A percentile compares a stretch with the other conserved stretches of the same genome.
These are phyloP conservation scores for Trichosurus vulpecula DNA, from an alignment of 2,797 vertebrate species.

Conservation along the genomic window DNA sequence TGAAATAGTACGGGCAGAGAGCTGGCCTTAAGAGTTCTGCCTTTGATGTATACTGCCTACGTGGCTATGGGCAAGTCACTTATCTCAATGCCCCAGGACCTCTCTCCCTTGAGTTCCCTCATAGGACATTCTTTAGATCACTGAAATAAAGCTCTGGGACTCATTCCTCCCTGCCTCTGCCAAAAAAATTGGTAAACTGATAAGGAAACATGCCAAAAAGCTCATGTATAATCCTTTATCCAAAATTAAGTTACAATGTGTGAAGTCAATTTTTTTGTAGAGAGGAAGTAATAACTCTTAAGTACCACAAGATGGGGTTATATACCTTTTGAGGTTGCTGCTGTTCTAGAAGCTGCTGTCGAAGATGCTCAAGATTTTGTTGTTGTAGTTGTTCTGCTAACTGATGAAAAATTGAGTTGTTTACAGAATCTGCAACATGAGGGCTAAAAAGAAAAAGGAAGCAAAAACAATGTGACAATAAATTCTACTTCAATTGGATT, in stretches of 20 bases:
- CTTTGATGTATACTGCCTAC: not conserved
- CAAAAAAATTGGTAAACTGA: not conserved
- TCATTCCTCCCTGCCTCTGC: not conserved
- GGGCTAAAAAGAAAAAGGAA: slow-evolving; percentile 86
- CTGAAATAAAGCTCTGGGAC: not conserved
- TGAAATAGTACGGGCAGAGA: not conserved
- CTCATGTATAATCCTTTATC: not conserved
- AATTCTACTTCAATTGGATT: not conserved
- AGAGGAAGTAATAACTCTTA: slow-evolving; percentile 3
- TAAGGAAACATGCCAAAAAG: not conserved
- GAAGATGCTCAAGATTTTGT: slow-evolving; percentile 97
- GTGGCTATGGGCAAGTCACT: not conserved
- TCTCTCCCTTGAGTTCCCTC: not conserved
- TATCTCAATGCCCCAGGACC: not conserved
- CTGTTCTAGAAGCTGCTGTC: slow-evolving; percentile 95
- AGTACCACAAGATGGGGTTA: slow-evolving; percentile 77
- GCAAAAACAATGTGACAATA: not conserved
- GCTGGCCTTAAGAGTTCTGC: not conserved
- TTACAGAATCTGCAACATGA: slow-evolving; percentile 95
- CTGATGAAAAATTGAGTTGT: slow-evolving; percentile 98
- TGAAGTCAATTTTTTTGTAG: not conserved
- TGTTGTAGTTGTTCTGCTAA: slow-evolving; percentile 98
- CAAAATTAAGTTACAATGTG: not conserved
- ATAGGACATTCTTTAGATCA: not conserved
- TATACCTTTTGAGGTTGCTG: slow-evolving; percentile 91